Evolutionary conservation across 1,140 invertebrate genomes (phyloP), one percentile per base, ranked within the genome.

Genomic region (Drosophila malerkotliana): DNA sequence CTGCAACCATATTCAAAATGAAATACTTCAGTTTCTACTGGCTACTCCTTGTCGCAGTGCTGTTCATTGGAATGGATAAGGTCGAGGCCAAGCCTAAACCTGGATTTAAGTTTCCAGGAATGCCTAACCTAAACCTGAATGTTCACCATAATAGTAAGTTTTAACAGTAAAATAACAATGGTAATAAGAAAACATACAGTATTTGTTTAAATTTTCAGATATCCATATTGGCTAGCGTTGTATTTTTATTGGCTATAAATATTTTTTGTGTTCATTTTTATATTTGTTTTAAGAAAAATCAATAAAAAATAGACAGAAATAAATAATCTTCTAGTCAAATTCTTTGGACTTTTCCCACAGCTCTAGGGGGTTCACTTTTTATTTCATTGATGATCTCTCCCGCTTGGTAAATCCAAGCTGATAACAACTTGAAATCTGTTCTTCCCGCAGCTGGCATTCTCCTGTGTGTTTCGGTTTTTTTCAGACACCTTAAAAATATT

Each of bases 301-400:
- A 37, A 37, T 37, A 37, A 15, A 15, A 44, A 44, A 44, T 44
- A 6, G 0, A 44, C 15, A 44, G 15, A 44, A 44, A 44, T 44
- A 0, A 44, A 44, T 44, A 44, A 18, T 44, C 41, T 18, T 44
- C 14, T 18, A 44, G 41, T 59, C 57, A 59, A 12, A 28, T 59
- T 30, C 21, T 51, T 51, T 26, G 26, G 44, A 48, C 47, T 71
- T 58, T 44, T 18, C 41, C 24, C 26, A 18, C 18, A 41, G 18
- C 45, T n/a, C 8, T 5, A 28, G 72, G 79, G 79, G 77, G 28
- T 55, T 81, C 15, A 80, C 77, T 77, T 66, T 55, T 39, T 14
- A 18, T 18, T 37, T 54, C 26, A 51, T 47, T 51, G 44, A 37
- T 44, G 32, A 59, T 39, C 5, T 44, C 72, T 53, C 54, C 41